A percentile compares a stretch with the other conserved stretches of the same genome.
Evolutionary conservation across 37 sponge, comb jelly and placozoan genomes (phyloP).

Genomic region (Ianthella basta): DNA sequence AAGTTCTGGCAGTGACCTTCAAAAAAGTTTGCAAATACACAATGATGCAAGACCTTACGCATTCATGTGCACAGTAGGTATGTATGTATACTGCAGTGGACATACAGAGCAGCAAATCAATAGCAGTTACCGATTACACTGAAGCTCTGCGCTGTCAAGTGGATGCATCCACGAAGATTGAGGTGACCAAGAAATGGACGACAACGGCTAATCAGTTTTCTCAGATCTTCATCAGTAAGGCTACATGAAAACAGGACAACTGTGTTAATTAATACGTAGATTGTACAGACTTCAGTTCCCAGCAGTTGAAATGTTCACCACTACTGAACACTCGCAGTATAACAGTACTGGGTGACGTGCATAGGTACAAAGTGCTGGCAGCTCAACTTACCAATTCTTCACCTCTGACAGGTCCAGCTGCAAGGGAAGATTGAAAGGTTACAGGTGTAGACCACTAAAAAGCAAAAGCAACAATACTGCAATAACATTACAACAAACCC

Average conservation of each 20-base stretch:
- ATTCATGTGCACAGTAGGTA: constrained; percentile 3
- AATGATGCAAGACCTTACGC: background rate
- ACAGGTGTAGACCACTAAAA: background rate
- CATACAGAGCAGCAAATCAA: background rate
- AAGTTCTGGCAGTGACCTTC: constrained; percentile 89
- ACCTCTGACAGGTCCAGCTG: constrained; percentile 15
- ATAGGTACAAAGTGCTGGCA: background rate
- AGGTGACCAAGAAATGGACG: constrained; percentile 88
- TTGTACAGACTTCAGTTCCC: too few species aligned
- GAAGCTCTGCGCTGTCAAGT: constrained; percentile 68
- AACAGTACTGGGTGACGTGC: too few species aligned
- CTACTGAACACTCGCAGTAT: too few species aligned
- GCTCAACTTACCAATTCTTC: constrained; percentile 12
- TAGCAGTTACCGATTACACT: constrained; percentile 63
- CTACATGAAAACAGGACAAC: constrained; percentile 17
- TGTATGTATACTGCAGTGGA: background rate
- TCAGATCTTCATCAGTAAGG: constrained; percentile 62
- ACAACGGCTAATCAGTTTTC: constrained; percentile 68
- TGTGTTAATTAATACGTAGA: background rate
- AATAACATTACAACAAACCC: constrained; percentile 6
- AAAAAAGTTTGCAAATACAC: background rate
- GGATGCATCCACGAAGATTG: constrained; percentile 73
- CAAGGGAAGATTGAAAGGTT: background rate
- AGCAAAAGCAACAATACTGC: background rate
- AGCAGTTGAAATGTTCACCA: too few species aligned